These are phyloP conservation scores for Sebastes matsubarae DNA, from an alignment of 2,797 vertebrate genomes.

Conservation along the genomic window DNA sequence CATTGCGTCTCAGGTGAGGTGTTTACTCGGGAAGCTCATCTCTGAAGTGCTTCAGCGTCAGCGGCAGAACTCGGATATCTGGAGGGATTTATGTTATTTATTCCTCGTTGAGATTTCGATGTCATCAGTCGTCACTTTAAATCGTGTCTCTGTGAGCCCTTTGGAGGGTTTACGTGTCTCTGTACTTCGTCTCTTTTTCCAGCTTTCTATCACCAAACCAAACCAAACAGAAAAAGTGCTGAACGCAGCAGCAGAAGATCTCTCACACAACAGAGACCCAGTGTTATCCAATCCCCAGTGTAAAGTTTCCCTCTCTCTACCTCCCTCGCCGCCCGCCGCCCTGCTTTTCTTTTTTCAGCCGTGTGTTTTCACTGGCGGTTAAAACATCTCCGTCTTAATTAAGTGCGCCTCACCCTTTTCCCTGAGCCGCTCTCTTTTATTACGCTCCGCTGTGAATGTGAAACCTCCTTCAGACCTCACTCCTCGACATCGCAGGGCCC, in stretches of 20 bases:
- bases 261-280: slow-evolving; percentile 20
- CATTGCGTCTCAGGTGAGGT: neutral
- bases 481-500: slow-evolving; percentile 39
- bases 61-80: neutral
- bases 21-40: neutral
- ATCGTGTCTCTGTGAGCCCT: neutral
- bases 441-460: slow-evolving; percentile 57
- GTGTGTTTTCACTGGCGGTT: slow-evolving; percentile 61
- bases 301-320: slow-evolving; percentile 19
- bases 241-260: neutral
- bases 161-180: neutral
- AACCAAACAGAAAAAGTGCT: neutral
- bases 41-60: neutral
- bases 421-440: slow-evolving; percentile 62
- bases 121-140: neutral
- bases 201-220: neutral
- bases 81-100: neutral
- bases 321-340: neutral
- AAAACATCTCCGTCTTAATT: slow-evolving; percentile 71
- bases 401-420: slow-evolving; percentile 69
- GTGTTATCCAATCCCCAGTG: slow-evolving; percentile 31
- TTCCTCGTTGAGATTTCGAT: neutral
- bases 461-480: slow-evolving; percentile 64
- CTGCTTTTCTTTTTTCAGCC: slow-evolving; percentile 41
- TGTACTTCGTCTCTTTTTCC: neutral